Conservation (phyloP, 2,888 invertebrate genomes). For the Crossocerus cetratus region DNA sequence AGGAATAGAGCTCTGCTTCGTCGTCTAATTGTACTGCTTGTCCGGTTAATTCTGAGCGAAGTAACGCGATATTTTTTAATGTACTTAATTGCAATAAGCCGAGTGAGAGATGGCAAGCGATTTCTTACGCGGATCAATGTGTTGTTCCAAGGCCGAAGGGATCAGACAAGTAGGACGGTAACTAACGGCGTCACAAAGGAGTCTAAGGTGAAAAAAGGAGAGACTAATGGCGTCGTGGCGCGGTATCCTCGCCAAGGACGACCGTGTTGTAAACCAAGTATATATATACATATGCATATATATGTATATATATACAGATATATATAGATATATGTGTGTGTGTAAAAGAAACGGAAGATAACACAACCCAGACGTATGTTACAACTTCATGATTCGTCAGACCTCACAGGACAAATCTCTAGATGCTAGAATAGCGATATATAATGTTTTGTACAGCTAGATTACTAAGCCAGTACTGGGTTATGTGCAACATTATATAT, state of each 20-base stretch:
- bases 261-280: constrained; percentile 4
- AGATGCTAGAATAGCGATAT: constrained; percentile 71
- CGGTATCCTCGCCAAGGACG: neutral
- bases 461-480: constrained; percentile 76
- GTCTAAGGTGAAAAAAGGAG: constrained; percentile 8
- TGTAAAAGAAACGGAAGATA: constrained; percentile 12
- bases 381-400: constrained; percentile 67
- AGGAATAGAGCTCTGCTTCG: constrained; percentile 48
- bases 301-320: constrained; percentile 10
- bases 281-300: constrained; percentile 11
- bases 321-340: constrained; percentile 31
- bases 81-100: constrained; percentile 65
- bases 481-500: constrained; percentile 76
- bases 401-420: constrained; percentile 74
- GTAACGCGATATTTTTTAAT: constrained; percentile 69
- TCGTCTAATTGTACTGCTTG: constrained; percentile 55
- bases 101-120: constrained; percentile 8
- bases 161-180: neutral
- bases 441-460: constrained; percentile 77
- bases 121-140: constrained; percentile 14
- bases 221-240: constrained; percentile 12
- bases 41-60: constrained; percentile 60
- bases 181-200: constrained; percentile 15
- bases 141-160: neutral
- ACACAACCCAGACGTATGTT: constrained; percentile 31